A percentile compares a stretch with the other conserved stretches of the same genome.
These are phyloP conservation scores for Mellilla xanthometata DNA, from an alignment of 2,888 invertebrate species.

Conservation along the genomic window DNA sequence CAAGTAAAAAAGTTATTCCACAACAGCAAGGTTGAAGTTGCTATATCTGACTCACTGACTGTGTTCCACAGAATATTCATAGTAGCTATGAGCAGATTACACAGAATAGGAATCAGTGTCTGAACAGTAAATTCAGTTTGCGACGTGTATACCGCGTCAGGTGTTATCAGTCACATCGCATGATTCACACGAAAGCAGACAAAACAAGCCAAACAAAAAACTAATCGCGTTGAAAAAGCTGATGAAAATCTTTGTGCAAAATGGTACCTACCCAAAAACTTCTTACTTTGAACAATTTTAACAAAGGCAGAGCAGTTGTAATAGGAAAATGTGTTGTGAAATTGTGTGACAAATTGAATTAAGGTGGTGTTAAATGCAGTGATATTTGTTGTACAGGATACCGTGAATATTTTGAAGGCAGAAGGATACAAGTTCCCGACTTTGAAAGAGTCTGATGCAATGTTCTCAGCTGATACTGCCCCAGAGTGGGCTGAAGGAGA, in stretches of 20 bases:
- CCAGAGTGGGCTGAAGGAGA: constrained; percentile 99
- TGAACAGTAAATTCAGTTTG: constrained; percentile 2
- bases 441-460: constrained; percentile 97
- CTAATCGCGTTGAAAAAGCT: not conserved
- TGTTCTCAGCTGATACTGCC: constrained; percentile 98
- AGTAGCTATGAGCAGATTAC: constrained; percentile 1
- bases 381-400: constrained; percentile 85
- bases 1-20: constrained; percentile 3
- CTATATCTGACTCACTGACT: constrained; percentile 19
- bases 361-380: not conserved
- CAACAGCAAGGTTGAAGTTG: constrained; percentile 20
- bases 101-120: not conserved
- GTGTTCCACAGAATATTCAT: constrained; percentile 16
- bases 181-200: constrained; percentile 43
- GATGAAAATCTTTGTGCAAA: not conserved
- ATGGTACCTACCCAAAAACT: constrained; percentile 8
- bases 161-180: constrained; percentile 31
- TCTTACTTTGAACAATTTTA: not conserved
- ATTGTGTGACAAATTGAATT: constrained; percentile 16
- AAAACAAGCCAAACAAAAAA: constrained; percentile 38
- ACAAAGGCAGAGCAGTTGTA: not conserved
- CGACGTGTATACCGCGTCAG: constrained; percentile 26
- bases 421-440: constrained; percentile 96
- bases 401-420: constrained; percentile 95
- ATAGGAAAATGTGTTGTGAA: constrained; percentile 18